Percentiles rank a stretch among this genome's conserved stretches.
phyloP scores from a whole-genome alignment of 2,113 vertebrate species.

The Hydrolagus affinis region DNA sequence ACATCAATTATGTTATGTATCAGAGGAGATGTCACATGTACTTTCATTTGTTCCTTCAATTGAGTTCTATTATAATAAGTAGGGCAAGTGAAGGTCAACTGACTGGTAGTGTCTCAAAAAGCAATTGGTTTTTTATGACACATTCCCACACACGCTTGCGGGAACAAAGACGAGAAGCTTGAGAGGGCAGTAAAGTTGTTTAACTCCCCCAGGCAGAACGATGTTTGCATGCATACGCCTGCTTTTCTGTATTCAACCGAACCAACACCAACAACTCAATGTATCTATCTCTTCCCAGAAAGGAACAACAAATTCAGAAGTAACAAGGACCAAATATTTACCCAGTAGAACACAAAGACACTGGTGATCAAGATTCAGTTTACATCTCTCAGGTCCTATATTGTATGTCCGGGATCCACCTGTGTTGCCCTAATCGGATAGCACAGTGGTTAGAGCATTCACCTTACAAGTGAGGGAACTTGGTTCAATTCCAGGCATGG shows the following conservation, averaged over 20 bases:
- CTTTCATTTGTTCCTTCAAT: background rate
- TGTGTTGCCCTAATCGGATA: background rate
- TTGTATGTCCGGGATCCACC: background rate
- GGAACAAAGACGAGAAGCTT: background rate
- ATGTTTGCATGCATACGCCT: background rate
- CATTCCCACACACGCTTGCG: background rate
- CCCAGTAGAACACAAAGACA: background rate
- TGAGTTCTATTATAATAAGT: background rate
- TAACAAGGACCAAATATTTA: background rate
- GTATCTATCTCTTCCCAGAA: background rate
- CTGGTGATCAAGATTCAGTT: background rate
- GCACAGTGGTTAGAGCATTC: too few species aligned
- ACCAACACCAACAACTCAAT: background rate
- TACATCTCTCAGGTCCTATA: background rate
- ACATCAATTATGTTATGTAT: background rate
- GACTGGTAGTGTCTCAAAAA: background rate
- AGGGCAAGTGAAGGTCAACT: background rate
- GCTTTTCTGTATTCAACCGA: background rate
- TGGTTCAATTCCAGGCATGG: too few species aligned
- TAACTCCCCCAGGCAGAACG: background rate
- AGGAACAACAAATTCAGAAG: too few species aligned
- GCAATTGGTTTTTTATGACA: background rate
- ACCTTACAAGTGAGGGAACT: too few species aligned
- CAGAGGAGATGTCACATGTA: background rate
- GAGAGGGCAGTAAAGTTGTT: background rate